Conservation (phyloP, 2,888 invertebrate genomes). For the Drosophila anceps region DNA sequence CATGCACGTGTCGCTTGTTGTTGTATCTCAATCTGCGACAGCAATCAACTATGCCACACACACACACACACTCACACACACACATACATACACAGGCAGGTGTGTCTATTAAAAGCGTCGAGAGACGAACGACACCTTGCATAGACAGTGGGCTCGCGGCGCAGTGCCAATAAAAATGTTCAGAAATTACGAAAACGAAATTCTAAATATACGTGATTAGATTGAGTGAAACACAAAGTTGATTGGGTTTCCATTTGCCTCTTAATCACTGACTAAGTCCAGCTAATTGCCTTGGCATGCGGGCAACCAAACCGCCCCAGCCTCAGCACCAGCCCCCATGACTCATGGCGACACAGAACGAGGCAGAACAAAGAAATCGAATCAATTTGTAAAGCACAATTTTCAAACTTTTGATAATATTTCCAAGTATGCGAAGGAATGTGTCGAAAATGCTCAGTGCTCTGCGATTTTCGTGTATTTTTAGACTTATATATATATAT, state of each 20-base stretch:
- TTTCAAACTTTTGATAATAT: constrained; percentile 19
- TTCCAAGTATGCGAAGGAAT: constrained; percentile 46
- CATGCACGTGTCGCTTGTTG: constrained; percentile 27
- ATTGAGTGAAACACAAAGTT: constrained; percentile 16
- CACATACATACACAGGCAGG: not conserved
- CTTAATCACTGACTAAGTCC: constrained; percentile 40
- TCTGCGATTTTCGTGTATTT: constrained; percentile 41
- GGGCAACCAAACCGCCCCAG: constrained; percentile 10
- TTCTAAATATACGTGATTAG: constrained; percentile 31
- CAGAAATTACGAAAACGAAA: constrained; percentile 18
- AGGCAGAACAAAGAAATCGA: not conserved
- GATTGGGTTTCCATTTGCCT: constrained; percentile 42
- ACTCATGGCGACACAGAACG: not conserved
- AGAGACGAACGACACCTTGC: constrained; percentile 24
- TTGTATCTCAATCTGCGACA: constrained; percentile 18
- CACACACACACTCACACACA: not conserved
- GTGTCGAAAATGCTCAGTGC: constrained; percentile 22
- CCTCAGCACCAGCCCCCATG: not conserved
- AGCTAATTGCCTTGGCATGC: constrained; percentile 46
- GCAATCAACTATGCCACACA: constrained; percentile 10
- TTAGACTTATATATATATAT: constrained; percentile 19
- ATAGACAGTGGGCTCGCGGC: constrained; percentile 29
- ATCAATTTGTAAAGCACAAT: not conserved
- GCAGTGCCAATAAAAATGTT: constrained; percentile 44
- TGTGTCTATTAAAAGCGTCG: constrained; percentile 41